Conservation (phyloP, 2,797 vertebrate species). For the Antrozous pallidus region DNA sequence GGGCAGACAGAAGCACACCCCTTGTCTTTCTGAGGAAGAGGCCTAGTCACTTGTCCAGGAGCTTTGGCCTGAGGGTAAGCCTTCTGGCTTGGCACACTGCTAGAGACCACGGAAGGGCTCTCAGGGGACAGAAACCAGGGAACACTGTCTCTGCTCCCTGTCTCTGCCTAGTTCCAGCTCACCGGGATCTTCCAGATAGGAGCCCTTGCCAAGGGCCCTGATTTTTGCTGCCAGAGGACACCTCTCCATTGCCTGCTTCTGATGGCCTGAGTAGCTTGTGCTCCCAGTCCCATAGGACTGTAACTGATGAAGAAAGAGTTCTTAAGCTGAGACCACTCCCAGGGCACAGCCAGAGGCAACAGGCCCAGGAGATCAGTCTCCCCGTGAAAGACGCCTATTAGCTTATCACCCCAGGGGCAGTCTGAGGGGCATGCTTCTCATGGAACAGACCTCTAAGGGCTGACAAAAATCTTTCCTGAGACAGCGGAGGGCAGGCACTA, state of each 20-base stretch:
- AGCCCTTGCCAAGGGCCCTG: background rate
- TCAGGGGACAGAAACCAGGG: accelerated
- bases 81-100: background rate
- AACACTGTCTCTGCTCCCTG: background rate
- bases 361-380: background rate
- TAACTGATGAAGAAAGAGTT: background rate
- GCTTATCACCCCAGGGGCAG: no score
- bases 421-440: background rate
- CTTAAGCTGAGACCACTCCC: no score
- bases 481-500: no score
- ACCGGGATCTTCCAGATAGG: background rate
- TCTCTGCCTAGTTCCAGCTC: background rate
- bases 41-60: background rate
- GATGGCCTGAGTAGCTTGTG: background rate
- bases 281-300: background rate
- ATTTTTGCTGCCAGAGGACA: background rate
- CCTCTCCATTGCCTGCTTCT: background rate
- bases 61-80: background rate
- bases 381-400: background rate
- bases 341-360: background rate
- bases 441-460: background rate
- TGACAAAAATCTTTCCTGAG: background rate
- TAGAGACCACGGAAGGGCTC: background rate
- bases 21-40: background rate
- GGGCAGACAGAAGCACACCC: background rate